A percentile compares a stretch with the other conserved stretches of the same genome.
Evolutionary conservation across 2,888 invertebrate genomes (phyloP).

Genomic region (Ecliptopera silaceata): DNA sequence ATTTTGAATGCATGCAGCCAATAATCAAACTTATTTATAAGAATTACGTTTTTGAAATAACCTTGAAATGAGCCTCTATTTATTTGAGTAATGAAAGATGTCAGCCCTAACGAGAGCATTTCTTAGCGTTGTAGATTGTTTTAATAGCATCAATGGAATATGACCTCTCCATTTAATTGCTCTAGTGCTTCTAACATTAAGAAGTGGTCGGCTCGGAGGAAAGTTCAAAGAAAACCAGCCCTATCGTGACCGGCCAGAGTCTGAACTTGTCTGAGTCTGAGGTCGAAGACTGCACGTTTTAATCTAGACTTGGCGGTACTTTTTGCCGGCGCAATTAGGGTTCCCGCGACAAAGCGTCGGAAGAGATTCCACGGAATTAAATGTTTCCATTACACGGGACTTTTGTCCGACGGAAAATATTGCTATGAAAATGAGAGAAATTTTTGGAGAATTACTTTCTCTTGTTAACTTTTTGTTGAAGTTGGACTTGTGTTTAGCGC

Average conservation of each 20-base stretch:
- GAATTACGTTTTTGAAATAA: too few relatives aligned
- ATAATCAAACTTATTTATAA: too few relatives aligned
- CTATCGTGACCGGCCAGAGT: constrained; percentile 17
- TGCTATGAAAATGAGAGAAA: constrained; percentile 35
- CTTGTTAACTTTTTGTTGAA: constrained; percentile 23
- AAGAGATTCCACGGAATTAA: constrained; percentile 69
- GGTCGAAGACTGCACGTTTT: constrained; percentile 55
- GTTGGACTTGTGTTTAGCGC: constrained; percentile 8
- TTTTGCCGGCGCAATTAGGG: constrained; percentile 69
- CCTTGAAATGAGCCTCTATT: too few relatives aligned
- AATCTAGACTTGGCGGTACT: constrained; percentile 66
- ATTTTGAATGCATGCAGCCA: too few relatives aligned
- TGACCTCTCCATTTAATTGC: constrained; percentile 65
- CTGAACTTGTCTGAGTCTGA: constrained; percentile 12
- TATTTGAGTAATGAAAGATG: too few relatives aligned
- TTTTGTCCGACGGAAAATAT: constrained; percentile 47
- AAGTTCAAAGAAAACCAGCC: constrained; percentile 9
- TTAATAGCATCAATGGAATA: constrained; percentile 41
- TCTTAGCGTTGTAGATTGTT: constrained; percentile 11
- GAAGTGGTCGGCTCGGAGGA: constrained; percentile 41
- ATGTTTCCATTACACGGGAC: constrained; percentile 65
- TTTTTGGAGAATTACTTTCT: constrained; percentile 28
- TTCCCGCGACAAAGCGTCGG: constrained; percentile 56
- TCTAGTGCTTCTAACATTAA: constrained; percentile 51
- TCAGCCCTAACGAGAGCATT: constrained; percentile 7